Evolutionary conservation across 1,140 invertebrate genomes (phyloP), one percentile per base, ranked within the genome.

Genomic region (Trichonephila inaurata): DNA sequence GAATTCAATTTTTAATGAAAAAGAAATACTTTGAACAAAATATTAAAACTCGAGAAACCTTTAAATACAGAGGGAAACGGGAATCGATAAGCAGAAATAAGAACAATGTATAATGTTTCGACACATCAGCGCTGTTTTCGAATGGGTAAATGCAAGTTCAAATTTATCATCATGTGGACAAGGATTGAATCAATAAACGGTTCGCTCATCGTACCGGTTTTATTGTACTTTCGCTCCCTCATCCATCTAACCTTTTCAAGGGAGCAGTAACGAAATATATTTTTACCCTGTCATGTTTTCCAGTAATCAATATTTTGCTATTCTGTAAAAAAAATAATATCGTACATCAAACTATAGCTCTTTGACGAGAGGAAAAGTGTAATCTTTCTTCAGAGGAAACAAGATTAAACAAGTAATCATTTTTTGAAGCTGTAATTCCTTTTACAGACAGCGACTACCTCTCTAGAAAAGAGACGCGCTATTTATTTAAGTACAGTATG

Each of bases 211-310:
- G 51, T 6, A 21, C 18, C 6, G 62, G 62, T 64, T 64, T 64
- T 64, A 64, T 64, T 69, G n/a, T 69, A 69, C 5, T 69, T 69
- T 69, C 66, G n/a, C 66, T 69, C 5, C 66, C 62, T 64, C 66
- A 69, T 69, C 66, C 66, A n/a, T 64, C 62, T 21, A 64, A 64
- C 62, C 62, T 64, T 64, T 64, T 24, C 66, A 69, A 69, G n/a
- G n/a, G 66, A 69, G 66, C 14, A 64, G 62, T 6, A 21, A 14
- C 0, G 62, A 64, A 64, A 64, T 64, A 64, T 19, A 64, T 64
- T 64, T 62, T 64, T 64, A 19, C 62, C 62, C 62, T 69, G 66
- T 24, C 66, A 69, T n/a, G n/a, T 69, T 69, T 69, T 69, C 21
- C n/a, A 24, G 66, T 24, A 69, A 69, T 69, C 66, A 69, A 69